Evolutionary conservation across 2,113 vertebrate species (phyloP), one percentile per base, ranked within the genome.

Genomic region (Galeopterus variegatus): DNA sequence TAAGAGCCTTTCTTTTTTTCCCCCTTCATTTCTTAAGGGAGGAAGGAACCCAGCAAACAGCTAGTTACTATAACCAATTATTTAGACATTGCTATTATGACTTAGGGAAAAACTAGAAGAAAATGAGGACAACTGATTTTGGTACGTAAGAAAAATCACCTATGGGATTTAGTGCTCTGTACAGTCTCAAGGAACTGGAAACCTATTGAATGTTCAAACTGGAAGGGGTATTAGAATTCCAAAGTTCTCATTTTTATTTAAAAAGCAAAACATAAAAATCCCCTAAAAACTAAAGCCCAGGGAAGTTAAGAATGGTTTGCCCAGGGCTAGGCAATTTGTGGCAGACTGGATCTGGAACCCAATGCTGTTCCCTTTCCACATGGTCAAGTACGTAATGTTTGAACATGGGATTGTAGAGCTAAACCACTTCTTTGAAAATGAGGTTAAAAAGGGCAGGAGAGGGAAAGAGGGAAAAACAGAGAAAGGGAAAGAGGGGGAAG

Each of bases 71-170:
- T 3, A 80, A 13, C 28, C 56, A 80, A 76, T 64, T 62, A 70
- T 58, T 76, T 48, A 94, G 81, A 72, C 14, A 70, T 70, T 85
- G 93, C 52, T 73, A 83, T 73, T 41, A 88, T 72, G 62, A 86
- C 69, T 79, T 88, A 88, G 75, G 79, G 28, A 82, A 28, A 95
- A 93, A 69, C 36, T 70, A 81, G 18, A 91, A 93, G 72, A 88
- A 52, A 95, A 88, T 87, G 13, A 77, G 14, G 26, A 28, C 13
- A 86, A 92, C 19, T 88, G 58, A 88, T 89, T 93, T 86, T 65
- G 23, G 12, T 41, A 26, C 72, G 19, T 58, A 76, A 90, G 70
- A 92, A 94, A 93, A 80, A 64, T 41, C 5, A 95, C 41, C 60
- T 67, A 31, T 86, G 26, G 73, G 26, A 93, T 70, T 83, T 64